Evolutionary conservation across 2,113 vertebrate species (phyloP), one percentile per base, ranked within the genome.

Genomic region (Sardina pilchardus): DNA sequence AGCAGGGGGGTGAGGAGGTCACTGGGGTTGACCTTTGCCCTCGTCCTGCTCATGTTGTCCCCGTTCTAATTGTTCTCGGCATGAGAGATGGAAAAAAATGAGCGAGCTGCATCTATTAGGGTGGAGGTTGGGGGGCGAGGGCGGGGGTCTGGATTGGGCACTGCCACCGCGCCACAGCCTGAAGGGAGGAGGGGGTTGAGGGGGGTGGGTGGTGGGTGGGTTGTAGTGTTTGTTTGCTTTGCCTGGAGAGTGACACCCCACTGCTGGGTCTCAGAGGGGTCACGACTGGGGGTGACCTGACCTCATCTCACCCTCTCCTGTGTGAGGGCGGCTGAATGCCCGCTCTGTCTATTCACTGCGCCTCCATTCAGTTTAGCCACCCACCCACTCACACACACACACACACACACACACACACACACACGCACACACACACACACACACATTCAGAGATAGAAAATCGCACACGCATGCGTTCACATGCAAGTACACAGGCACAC

Each of bases 171-270:
- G 89, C 90, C 87, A 92, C 19, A 89, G 91, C 92, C 91, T 84
- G 71, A 87, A 87, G 63, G n/a, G 63, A 12, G 26, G n/a, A 16
- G n/a, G 26, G n/a, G 63, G 91, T 87, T 89, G 88, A 24, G 16
- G 12, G 88, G 91, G 87, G 89, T 63, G 71, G 71, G 86, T 85
- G 90, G 63, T 53, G 86, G 89, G 83, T 71, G 12, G 26, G 90
- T 85, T 92, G 89, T 85, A 88, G 59, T 93, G 92, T 94, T 93
- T 94, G 93, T 94, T 92, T 94, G 91, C 89, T 87, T 88, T 91
- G 91, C 91, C 89, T 93, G 88, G 82, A 91, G 88, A 89, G 88
- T 94, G 93, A 94, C 93, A 94, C 89, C 24, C 83, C 86, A 89
- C 91, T 83, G 67, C 36, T 45, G 89, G 93, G 93, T 92, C 63